Percentiles rank a stretch among this genome's conserved stretches.
Conservation (phyloP, 2,797 vertebrate species). For the Coluber constrictor region DNA sequence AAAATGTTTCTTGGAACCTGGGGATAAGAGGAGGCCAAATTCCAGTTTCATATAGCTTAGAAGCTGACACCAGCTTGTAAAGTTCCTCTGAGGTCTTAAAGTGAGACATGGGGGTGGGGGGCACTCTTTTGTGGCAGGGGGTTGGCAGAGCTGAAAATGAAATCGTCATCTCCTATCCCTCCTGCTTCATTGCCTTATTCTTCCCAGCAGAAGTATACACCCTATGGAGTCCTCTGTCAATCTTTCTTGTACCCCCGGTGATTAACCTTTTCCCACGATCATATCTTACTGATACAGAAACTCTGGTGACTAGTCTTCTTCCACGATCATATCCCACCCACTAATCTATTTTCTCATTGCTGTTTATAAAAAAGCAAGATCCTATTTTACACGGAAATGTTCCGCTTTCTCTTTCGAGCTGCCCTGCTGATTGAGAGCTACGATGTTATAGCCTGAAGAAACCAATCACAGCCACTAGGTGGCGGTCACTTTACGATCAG, state of each 20-base stretch:
- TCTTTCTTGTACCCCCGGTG: not conserved
- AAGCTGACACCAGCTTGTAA: not conserved
- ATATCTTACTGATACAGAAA: not conserved
- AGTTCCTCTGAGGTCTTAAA: not conserved
- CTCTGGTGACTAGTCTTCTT: not conserved
- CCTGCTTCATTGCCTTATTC: not conserved
- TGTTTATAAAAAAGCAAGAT: not conserved
- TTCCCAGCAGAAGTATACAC: not conserved
- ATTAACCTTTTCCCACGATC: not conserved
- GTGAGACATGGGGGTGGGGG: not conserved
- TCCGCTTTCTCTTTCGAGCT: not conserved
- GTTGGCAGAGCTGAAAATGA: not conserved
- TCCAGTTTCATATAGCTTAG: no score
- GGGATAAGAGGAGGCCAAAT: no score
- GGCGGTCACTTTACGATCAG: not conserved
- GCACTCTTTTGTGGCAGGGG: not conserved
- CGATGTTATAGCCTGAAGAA: not conserved
- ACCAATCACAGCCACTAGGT: not conserved
- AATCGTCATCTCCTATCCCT: not conserved
- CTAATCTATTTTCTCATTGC: not conserved
- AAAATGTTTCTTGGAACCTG: not conserved
- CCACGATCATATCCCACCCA: not conserved
- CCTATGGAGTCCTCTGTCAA: not conserved
- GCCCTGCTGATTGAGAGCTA: not conserved
- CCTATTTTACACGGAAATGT: not conserved